A percentile compares a stretch with the other conserved stretches of the same genome.
These are phyloP conservation scores for Calliopsis andreniformis DNA, from an alignment of 1,140 invertebrate species.

Conservation along the genomic window DNA sequence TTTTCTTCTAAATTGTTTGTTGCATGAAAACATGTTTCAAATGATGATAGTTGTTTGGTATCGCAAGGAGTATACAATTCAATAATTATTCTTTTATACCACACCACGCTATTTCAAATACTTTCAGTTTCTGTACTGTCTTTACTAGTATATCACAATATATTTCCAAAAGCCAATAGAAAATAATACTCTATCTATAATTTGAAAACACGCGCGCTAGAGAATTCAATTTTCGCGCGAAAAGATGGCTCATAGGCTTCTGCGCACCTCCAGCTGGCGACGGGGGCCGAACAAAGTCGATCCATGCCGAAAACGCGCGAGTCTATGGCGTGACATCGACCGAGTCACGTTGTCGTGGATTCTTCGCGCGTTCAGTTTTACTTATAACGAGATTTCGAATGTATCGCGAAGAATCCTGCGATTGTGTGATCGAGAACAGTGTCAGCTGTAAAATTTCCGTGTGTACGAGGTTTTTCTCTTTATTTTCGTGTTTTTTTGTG, in stretches of 20 bases:
- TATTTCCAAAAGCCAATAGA: no score
- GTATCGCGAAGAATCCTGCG: not conserved
- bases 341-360: conserved; percentile 8
- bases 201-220: no score
- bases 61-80: no score
- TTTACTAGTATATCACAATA: no score
- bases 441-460: no score
- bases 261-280: not conserved
- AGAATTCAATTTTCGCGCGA: not conserved
- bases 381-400: conserved; percentile 17
- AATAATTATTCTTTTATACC: no score
- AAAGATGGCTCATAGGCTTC: not conserved
- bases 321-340: conserved; percentile 33
- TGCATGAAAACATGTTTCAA: no score
- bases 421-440: not conserved
- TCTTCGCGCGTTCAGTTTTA: conserved; percentile 33
- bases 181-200: no score
- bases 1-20: no score
- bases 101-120: no score
- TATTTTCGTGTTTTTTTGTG: not conserved
- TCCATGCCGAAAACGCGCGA: conserved; percentile 27
- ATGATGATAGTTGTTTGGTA: no score
- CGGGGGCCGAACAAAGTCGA: conserved; percentile 12
- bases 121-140: no score
- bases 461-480: not conserved